Conservation (phyloP, 2,888 invertebrate species). For the Cephus runcator region DNA sequence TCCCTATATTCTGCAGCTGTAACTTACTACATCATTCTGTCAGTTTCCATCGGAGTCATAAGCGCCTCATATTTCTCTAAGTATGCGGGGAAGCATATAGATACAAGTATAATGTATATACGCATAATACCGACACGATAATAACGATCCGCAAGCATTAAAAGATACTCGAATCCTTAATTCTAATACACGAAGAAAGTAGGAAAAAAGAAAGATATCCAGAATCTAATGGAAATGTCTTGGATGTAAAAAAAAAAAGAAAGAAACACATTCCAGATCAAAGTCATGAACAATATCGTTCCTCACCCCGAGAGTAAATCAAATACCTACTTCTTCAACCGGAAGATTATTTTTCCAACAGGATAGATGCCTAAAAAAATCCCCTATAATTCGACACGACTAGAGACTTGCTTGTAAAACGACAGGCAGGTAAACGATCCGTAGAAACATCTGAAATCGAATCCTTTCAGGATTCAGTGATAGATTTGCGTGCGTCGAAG, state of each 20-base stretch:
- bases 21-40: neutral
- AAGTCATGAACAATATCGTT: neutral
- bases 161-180: neutral
- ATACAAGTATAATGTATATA: neutral
- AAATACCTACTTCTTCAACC: neutral
- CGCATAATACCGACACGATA: neutral
- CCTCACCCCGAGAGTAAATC: neutral
- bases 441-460: neutral
- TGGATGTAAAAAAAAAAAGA: neutral
- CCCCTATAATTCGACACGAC: neutral
- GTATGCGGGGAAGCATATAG: neutral
- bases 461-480: neutral
- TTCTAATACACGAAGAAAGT: neutral
- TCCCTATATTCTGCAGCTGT: neutral
- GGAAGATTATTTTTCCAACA: neutral
- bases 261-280: neutral
- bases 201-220: neutral
- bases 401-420: neutral
- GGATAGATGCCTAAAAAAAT: neutral
- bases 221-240: neutral
- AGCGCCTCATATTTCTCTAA: neutral
- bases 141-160: neutral
- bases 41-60: neutral
- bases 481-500: neutral
- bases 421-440: neutral